A percentile compares a stretch with the other conserved stretches of the same genome.
phyloP scores from a whole-genome alignment of 2,113 vertebrate genomes.

The Albula goreensis region DNA sequence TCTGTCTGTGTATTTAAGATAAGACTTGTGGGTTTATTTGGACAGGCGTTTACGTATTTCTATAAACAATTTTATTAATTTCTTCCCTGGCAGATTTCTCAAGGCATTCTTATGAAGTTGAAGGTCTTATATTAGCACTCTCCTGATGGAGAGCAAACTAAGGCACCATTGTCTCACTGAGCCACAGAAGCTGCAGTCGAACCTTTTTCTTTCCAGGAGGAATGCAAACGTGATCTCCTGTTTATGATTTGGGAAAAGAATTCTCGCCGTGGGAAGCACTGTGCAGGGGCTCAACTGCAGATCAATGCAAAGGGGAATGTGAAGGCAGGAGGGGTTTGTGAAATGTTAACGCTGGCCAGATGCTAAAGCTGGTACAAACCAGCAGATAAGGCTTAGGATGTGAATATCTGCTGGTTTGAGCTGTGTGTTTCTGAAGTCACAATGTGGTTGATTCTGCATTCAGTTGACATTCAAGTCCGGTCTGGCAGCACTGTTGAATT shows the following conservation, averaged over 20 bases:
- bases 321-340: neutral
- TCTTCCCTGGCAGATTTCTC: neutral
- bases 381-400: neutral
- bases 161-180: neutral
- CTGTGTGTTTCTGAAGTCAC: neutral
- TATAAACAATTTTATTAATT: neutral
- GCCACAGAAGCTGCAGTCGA: neutral
- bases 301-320: neutral
- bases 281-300: neutral
- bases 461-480: too few relatives aligned
- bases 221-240: conserved; percentile 1
- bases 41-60: neutral
- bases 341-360: neutral
- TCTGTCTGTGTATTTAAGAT: neutral
- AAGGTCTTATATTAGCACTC: neutral
- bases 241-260: neutral
- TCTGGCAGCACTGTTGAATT: too few relatives aligned
- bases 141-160: neutral
- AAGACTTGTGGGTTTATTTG: neutral
- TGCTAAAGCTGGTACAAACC: neutral
- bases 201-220: neutral
- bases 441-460: too few relatives aligned
- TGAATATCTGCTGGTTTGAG: neutral
- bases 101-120: neutral
- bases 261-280: neutral